These are phyloP conservation scores for Ivindomyrus marchei DNA, from an alignment of 2,113 vertebrate species.

Conservation along the genomic window DNA sequence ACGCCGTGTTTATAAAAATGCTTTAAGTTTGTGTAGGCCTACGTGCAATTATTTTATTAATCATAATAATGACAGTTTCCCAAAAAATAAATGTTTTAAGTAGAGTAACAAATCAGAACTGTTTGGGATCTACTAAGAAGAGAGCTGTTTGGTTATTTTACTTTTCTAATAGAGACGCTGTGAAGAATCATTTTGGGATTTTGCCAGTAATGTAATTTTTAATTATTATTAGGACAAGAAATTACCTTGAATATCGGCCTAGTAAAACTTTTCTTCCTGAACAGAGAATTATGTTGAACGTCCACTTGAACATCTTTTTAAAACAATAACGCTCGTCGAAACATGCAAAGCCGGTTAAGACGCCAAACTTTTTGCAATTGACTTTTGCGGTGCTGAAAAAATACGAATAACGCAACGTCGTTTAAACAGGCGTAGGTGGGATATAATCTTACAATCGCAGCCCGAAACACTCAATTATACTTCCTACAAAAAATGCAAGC, in stretches of 20 bases:
- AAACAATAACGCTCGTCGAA: not conserved
- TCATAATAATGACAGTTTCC: not conserved
- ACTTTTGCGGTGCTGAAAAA: not conserved
- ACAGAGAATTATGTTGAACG: not conserved
- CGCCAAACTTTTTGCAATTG: not conserved
- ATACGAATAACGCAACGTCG: constrained; percentile 1
- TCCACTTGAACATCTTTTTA: not conserved
- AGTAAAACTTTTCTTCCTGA: not conserved
- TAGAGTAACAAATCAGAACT: not conserved
- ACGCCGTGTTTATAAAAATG: not conserved
- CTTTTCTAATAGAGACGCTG: not conserved
- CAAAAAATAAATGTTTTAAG: not conserved
- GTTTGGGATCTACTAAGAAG: not conserved
- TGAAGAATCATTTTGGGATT: not conserved
- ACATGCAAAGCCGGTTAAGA: not conserved
- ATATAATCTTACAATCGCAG: not conserved
- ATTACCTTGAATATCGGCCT: not conserved
- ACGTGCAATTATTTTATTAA: not conserved
- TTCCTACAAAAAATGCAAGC: not conserved
- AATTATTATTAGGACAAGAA: not conserved
- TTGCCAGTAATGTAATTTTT: not conserved
- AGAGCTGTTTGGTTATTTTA: not conserved
- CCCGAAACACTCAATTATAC: constrained; percentile 11
- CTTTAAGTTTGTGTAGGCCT: not conserved
- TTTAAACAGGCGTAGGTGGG: not conserved